Base-by-base conservation (phyloP, 1,140 invertebrate species). In the Hyphantria cunea region DNA sequence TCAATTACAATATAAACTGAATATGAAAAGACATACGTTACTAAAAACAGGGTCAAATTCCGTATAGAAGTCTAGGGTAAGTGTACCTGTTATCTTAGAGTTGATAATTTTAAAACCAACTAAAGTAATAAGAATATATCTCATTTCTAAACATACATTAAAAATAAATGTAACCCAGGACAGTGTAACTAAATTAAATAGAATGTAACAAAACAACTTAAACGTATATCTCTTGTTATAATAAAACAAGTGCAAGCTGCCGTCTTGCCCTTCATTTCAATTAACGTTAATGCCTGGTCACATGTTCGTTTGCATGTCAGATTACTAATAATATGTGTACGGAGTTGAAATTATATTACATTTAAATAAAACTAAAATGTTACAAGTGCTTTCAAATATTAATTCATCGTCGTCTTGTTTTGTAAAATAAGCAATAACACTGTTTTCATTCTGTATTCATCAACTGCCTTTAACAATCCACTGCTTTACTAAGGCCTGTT, bases 181-280 rank as follows among this genome's bases (percentile, higher is more conserved):
- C 11, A 37, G 34, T 4, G 8, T 11, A 37, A 37, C 34, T 37
- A 37, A 7, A 37, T 37, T 37, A 37, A 37, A 37, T 37, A 37
- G 34, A 37, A 37, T 37, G 3, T 1, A 25, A 37, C 34, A 37
- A 11, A 2, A 37, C 34, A 7, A 37, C 11, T 10, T n/a, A n/a
- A n/a, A n/a, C 11, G 11, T 37, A 7, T 10, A 7, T 37, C 3
- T 32, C 31, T n/a, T 44, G 8, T 17, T 42, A 55, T 13, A 55
- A 55, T 32, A 55, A 55, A 55, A 55, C 52, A 13, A 55, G 39
- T 54, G 44, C 39, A n/a, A 55, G 41, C 15, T 45, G 25, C 52
- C 44, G 17, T 55, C 41, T 39, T 39, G 52, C 52, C 52, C 41
- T 55, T 55, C 52, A 55, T 42, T 55, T 13, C 52, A 55, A 55